These are phyloP conservation scores for Hemiscyllium ocellatum DNA, from an alignment of 2,113 vertebrate genomes.

Conservation along the genomic window DNA sequence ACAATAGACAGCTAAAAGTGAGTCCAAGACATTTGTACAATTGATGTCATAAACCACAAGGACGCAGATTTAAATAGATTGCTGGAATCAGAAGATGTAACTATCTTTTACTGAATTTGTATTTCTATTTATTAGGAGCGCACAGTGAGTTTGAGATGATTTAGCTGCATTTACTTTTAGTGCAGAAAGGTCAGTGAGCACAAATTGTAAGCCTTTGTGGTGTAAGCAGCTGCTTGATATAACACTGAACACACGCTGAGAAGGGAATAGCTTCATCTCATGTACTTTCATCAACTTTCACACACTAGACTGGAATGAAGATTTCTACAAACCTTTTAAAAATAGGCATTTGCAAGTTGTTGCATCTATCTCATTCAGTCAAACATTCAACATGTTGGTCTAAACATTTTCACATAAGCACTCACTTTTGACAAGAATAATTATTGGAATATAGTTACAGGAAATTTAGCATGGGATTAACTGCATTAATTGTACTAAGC, in stretches of 20 bases:
- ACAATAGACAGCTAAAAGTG: constrained; percentile 19
- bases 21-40: neutral
- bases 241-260: neutral
- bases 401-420: neutral
- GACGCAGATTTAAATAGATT: neutral
- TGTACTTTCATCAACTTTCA: neutral
- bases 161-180: neutral
- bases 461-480: neutral
- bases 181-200: neutral
- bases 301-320: neutral
- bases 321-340: neutral
- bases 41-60: constrained; percentile 27
- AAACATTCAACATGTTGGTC: neutral
- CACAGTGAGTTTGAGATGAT: neutral
- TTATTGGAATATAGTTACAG: neutral
- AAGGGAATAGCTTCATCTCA: neutral
- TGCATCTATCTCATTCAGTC: neutral
- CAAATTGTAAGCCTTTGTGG: neutral
- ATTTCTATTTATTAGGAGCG: neutral
- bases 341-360: neutral
- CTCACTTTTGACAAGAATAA: neutral
- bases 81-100: neutral
- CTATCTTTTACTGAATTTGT: neutral
- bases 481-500: neutral
- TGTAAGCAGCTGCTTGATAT: neutral